These are phyloP conservation scores for Aulostomus chinensis DNA, from an alignment of 2,797 vertebrate genomes.

Conservation along the genomic window DNA sequence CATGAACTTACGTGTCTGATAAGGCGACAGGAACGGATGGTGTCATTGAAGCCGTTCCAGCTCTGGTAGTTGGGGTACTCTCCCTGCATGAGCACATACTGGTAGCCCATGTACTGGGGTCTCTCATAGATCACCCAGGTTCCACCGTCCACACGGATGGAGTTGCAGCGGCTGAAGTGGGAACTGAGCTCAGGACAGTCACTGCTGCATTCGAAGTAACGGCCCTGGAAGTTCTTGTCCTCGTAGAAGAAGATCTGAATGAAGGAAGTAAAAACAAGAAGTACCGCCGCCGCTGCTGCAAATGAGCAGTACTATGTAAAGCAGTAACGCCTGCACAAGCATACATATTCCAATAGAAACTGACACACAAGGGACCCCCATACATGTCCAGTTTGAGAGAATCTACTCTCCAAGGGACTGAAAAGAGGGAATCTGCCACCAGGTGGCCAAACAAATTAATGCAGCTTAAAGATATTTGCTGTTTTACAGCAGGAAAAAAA, in stretches of 20 bases:
- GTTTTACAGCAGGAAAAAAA: no score
- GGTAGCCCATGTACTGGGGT: slow-evolving; percentile 81
- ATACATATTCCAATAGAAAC: no score
- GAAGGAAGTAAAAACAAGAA: no score
- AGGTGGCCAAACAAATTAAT: slow-evolving; percentile 3
- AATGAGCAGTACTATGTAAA: no score
- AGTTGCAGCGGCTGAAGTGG: slow-evolving; percentile 63
- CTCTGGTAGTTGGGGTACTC: slow-evolving; percentile 59
- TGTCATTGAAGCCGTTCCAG: slow-evolving; percentile 63
- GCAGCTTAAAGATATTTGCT: not conserved
- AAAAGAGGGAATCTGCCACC: not conserved
- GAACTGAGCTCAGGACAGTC: slow-evolving; percentile 59
- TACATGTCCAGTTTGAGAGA: no score
- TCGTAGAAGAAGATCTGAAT: slow-evolving; percentile 61
- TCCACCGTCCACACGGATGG: slow-evolving; percentile 63
- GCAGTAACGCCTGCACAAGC: no score
- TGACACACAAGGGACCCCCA: no score
- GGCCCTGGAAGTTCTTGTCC: slow-evolving; percentile 62
- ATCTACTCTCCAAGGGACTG: no score
- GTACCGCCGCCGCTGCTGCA: no score
- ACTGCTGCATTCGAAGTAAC: slow-evolving; percentile 45
- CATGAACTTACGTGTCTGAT: slow-evolving; percentile 49
- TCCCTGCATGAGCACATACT: slow-evolving; percentile 83
- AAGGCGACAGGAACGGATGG: slow-evolving; percentile 57
- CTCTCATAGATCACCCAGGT: slow-evolving; percentile 75